These are phyloP conservation scores for Zaprionus obscuricornis DNA, from an alignment of 2,888 invertebrate genomes.

Conservation along the genomic window DNA sequence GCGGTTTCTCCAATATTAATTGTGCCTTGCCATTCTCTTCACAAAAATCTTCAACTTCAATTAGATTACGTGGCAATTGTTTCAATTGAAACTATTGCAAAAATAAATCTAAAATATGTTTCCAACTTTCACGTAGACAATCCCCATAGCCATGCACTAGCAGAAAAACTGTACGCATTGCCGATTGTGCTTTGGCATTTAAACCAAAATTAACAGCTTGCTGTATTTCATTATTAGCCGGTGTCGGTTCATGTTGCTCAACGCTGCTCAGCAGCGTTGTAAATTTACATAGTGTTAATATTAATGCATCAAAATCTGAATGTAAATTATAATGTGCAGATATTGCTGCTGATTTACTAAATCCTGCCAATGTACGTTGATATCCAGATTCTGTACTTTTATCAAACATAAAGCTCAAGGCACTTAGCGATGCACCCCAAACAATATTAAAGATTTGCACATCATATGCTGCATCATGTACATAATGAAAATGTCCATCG, in stretches of 20 bases:
- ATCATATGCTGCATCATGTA: slow-evolving; percentile 90
- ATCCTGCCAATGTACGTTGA: slow-evolving; percentile 85
- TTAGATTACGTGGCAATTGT: slow-evolving; percentile 90
- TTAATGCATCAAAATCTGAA: slow-evolving; percentile 95
- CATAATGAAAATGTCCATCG: slow-evolving; percentile 89
- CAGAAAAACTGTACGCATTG: slow-evolving; percentile 91
- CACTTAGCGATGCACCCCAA: slow-evolving; percentile 94
- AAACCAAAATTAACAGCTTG: slow-evolving; percentile 87
- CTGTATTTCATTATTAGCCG: slow-evolving; percentile 79
- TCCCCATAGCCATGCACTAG: slow-evolving; percentile 96
- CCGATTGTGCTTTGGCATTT: slow-evolving; percentile 93
- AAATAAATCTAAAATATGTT: slow-evolving; percentile 95
- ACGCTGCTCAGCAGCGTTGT: slow-evolving; percentile 90
- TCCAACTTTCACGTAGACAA: slow-evolving; percentile 96
- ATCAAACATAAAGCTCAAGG: slow-evolving; percentile 93
- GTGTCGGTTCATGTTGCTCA: slow-evolving; percentile 81
- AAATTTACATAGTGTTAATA: slow-evolving; percentile 97
- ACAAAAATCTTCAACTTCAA: slow-evolving; percentile 96
- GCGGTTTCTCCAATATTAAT: slow-evolving; percentile 90
- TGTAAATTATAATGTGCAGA: slow-evolving; percentile 91
- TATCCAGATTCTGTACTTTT: slow-evolving; percentile 85
- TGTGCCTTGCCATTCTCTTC: slow-evolving; percentile 93
- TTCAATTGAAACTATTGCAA: slow-evolving; percentile 93
- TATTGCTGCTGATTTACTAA: slow-evolving; percentile 92
- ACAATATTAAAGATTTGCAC: slow-evolving; percentile 92